A percentile compares a stretch with the other conserved stretches of the same genome.
These are phyloP conservation scores for Oscheius myriophilus DNA, from an alignment of 2,888 invertebrate genomes.

Conservation along the genomic window DNA sequence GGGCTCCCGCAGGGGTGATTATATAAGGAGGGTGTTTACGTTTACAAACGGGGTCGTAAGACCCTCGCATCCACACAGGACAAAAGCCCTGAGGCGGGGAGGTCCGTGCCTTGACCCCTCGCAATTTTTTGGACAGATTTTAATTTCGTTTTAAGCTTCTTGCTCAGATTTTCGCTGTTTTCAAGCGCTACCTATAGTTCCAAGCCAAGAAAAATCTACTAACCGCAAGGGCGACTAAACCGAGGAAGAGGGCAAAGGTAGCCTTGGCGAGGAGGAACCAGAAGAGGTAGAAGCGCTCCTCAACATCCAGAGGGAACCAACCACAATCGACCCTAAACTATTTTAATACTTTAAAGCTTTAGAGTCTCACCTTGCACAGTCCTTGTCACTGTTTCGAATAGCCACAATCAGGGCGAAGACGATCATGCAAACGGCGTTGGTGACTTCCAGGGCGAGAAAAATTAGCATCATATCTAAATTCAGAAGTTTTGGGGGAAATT, in stretches of 20 bases:
- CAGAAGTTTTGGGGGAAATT: not conserved
- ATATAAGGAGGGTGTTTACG: too few species aligned
- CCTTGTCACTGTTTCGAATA: slow-evolving; percentile 22
- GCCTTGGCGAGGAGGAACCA: slow-evolving; percentile 30
- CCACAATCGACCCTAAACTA: slow-evolving; percentile 11
- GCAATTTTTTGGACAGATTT: too few species aligned
- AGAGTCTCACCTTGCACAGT: slow-evolving; percentile 9
- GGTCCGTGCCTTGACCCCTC: too few species aligned
- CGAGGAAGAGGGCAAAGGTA: slow-evolving; percentile 30
- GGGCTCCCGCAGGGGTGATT: too few species aligned
- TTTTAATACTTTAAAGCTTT: not conserved
- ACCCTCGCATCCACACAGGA: too few species aligned
- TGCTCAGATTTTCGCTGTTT: too few species aligned
- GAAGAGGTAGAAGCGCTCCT: slow-evolving; percentile 28
- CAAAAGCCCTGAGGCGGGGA: too few species aligned
- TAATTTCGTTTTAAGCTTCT: too few species aligned
- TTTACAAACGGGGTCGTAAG: too few species aligned
- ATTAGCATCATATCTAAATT: slow-evolving; percentile 29
- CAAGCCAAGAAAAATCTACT: too few species aligned
- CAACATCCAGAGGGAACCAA: slow-evolving; percentile 15
- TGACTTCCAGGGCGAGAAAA: slow-evolving; percentile 15
- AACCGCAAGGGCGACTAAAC: slow-evolving; percentile 27
- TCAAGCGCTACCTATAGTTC: too few species aligned
- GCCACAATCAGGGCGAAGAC: slow-evolving; percentile 17
- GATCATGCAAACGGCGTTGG: slow-evolving; percentile 21